Percentiles rank a stretch among this genome's conserved stretches.
Evolutionary conservation across 2,797 vertebrate genomes (phyloP).

Genomic region (Rhabdomys pumilio): DNA sequence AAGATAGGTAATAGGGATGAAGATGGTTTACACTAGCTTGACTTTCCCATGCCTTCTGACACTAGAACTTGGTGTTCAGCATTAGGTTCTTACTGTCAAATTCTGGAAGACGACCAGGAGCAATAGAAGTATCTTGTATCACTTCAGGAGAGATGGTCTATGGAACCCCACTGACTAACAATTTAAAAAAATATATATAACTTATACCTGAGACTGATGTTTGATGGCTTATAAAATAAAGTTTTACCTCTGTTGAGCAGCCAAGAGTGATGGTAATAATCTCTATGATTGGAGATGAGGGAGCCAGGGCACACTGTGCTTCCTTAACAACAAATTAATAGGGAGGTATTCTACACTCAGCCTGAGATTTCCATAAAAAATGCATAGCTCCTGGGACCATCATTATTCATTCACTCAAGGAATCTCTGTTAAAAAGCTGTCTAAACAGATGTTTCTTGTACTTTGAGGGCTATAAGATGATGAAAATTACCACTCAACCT

Average conservation of each 20-base stretch:
- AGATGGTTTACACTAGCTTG: too few relatives aligned
- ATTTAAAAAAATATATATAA: too few relatives aligned
- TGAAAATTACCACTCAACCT: background rate
- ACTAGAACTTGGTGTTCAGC: too few relatives aligned
- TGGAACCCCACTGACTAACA: background rate
- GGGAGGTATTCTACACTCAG: background rate
- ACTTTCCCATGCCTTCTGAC: background rate
- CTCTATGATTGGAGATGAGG: background rate
- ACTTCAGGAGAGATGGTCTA: background rate
- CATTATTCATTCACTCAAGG: background rate
- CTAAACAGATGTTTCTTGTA: background rate
- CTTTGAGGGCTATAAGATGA: background rate
- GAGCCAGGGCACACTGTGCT: rapidly evolving
- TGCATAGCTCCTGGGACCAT: background rate
- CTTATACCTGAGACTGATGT: background rate
- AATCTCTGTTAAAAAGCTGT: background rate
- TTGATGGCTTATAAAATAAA: background rate
- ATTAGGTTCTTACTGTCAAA: background rate
- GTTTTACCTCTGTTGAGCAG: background rate
- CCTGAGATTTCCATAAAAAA: background rate
- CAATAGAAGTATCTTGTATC: background rate
- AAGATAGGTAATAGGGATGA: background rate
- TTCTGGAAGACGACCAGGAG: background rate
- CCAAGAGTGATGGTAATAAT: background rate
- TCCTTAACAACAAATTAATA: background rate